A percentile compares a stretch with the other conserved stretches of the same genome.
Conservation (phyloP, 2,888 invertebrate genomes). For the Luffia ferchaultella region DNA sequence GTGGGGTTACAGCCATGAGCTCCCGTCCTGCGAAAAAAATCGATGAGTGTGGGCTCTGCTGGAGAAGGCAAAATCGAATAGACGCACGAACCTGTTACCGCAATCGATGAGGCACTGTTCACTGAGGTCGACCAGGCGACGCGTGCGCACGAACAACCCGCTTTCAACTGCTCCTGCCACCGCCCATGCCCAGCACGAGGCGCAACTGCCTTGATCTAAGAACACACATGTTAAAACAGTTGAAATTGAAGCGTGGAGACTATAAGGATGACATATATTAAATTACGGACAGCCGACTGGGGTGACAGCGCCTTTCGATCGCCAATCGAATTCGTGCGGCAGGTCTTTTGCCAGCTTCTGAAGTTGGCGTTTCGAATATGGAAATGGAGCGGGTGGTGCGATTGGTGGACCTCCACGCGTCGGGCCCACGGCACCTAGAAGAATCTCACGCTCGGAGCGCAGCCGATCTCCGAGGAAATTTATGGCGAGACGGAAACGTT, state of each 20-base stretch:
- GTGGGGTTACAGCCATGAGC: slow-evolving; percentile 38
- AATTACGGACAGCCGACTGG: background rate
- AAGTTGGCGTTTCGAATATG: background rate
- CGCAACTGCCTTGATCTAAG: slow-evolving; percentile 38
- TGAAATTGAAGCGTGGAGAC: too few species aligned
- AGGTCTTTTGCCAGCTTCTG: background rate
- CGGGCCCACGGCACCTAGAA: background rate
- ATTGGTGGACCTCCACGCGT: background rate
- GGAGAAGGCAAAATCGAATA: background rate
- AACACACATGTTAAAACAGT: too few species aligned
- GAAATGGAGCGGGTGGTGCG: background rate
- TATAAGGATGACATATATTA: too few species aligned
- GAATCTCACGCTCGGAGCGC: background rate
- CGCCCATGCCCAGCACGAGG: slow-evolving; percentile 54
- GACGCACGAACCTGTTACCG: slow-evolving; percentile 31
- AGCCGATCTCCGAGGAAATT: background rate
- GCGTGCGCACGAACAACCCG: slow-evolving; percentile 37
- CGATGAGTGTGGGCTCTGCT: background rate
- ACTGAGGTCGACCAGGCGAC: slow-evolving; percentile 38
- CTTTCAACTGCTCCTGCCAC: slow-evolving; percentile 51
- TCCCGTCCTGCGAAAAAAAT: slow-evolving; percentile 25
- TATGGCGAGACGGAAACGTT: background rate
- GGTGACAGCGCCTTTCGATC: background rate
- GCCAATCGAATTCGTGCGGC: background rate
- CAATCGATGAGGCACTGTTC: slow-evolving; percentile 51